Conservation (phyloP, 2,888 invertebrate genomes). For the Tachina fera region DNA sequence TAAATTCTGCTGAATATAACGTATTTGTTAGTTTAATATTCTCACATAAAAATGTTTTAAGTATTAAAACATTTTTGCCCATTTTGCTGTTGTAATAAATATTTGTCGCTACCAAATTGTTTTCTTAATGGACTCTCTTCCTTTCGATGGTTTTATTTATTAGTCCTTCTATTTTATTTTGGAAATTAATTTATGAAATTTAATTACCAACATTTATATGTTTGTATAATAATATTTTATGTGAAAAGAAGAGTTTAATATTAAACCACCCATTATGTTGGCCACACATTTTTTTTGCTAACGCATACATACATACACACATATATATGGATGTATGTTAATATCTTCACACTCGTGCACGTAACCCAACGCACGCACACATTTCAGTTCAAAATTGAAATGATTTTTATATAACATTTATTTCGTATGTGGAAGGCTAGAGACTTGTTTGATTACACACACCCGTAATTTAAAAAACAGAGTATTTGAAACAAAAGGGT, state of each 20-base stretch:
- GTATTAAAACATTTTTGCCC: not conserved
- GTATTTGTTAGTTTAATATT: constrained; percentile 4
- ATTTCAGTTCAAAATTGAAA: too few relatives aligned
- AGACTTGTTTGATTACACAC: too few relatives aligned
- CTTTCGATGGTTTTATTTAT: constrained; percentile 25
- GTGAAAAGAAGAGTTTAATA: constrained; percentile 42
- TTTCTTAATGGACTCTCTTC: not conserved
- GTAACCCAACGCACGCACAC: too few relatives aligned
- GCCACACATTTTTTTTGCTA: constrained; percentile 42
- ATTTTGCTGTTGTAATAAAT: constrained; percentile 2
- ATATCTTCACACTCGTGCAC: too few relatives aligned
- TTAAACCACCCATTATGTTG: constrained; percentile 57
- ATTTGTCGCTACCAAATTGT: constrained; percentile 25
- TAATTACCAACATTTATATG: constrained; percentile 56
- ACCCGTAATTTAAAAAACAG: too few relatives aligned
- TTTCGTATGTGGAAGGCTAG: too few relatives aligned
- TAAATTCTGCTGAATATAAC: not conserved
- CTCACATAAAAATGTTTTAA: constrained; percentile 8
- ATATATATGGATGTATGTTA: not conserved
- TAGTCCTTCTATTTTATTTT: constrained; percentile 20
- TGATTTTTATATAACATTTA: too few relatives aligned
- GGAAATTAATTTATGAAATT: constrained; percentile 65
- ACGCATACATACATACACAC: not conserved
- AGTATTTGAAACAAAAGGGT: too few relatives aligned
- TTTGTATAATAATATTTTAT: constrained; percentile 39